Evolutionary conservation across 1,140 invertebrate genomes (phyloP).

Genomic region (Frieseomelitta varia): DNA sequence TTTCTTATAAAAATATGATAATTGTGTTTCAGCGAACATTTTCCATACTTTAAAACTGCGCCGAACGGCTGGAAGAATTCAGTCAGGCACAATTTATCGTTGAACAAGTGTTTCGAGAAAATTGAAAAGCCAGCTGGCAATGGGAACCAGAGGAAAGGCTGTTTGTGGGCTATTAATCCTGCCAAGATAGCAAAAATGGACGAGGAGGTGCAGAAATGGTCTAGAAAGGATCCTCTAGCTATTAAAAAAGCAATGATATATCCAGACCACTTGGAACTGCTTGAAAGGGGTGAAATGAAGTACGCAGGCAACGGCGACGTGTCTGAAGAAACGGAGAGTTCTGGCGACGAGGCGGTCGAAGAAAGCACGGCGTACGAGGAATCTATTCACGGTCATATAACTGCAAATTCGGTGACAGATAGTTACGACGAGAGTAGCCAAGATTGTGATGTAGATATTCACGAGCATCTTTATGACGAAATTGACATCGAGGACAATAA

Average conservation of each 20-base stretch:
- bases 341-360: constrained; percentile 78
- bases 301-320: constrained; percentile 83
- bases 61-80: constrained; percentile 99
- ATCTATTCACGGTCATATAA: constrained; percentile 78
- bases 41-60: constrained; percentile 98
- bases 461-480: constrained; percentile 82
- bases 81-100: constrained; percentile 96
- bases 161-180: constrained; percentile 98
- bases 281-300: constrained; percentile 94
- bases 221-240: constrained; percentile 93
- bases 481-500: constrained; percentile 83
- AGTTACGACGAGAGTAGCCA: constrained; percentile 84
- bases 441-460: constrained; percentile 82
- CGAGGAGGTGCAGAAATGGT: constrained; percentile 98
- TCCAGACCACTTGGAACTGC: constrained; percentile 91
- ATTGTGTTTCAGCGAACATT: constrained; percentile 91
- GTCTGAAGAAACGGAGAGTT: constrained; percentile 79
- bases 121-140: constrained; percentile 95
- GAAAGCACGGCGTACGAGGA: constrained; percentile 82
- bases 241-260: constrained; percentile 95
- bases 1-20: background rate
- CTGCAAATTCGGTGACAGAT: constrained; percentile 81
- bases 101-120: constrained; percentile 99
- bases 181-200: constrained; percentile 97
- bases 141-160: constrained; percentile 92